Evolutionary conservation across 2,888 invertebrate species (phyloP).

Genomic region (Drosophila picticornis): DNA sequence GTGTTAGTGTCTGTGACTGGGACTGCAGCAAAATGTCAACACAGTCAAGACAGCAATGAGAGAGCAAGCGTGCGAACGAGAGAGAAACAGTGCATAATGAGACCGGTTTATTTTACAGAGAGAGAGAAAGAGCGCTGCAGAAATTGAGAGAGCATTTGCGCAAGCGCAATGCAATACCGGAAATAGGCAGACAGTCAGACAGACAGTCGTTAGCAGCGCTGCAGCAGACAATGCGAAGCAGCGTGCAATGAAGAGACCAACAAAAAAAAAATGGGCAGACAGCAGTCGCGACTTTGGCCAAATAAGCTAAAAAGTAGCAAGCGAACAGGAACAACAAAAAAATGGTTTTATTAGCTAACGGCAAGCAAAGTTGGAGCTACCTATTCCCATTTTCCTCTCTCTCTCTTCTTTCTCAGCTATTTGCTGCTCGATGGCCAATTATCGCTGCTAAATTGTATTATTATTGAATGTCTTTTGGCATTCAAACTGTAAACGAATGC

Average conservation of each 20-base stretch:
- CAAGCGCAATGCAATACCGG: constrained; percentile 70
- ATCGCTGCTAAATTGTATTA: constrained; percentile 78
- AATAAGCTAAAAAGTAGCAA: constrained; percentile 48
- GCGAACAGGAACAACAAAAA: constrained; percentile 40
- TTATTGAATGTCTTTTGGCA: constrained; percentile 66
- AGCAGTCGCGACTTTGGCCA: constrained; percentile 19
- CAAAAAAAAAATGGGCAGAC: constrained; percentile 21
- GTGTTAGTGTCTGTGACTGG: constrained; percentile 8
- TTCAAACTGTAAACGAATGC: constrained; percentile 21
- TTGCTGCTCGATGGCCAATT: constrained; percentile 66
- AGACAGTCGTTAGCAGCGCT: neutral
- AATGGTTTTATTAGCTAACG: constrained; percentile 37
- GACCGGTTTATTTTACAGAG: constrained; percentile 51
- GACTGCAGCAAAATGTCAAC: constrained; percentile 69
- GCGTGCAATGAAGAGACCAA: constrained; percentile 44
- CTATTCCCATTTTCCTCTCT: neutral
- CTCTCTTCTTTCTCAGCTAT: neutral
- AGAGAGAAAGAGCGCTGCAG: constrained; percentile 12
- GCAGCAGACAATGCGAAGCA: constrained; percentile 47
- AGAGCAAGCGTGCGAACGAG: constrained; percentile 32
- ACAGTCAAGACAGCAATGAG: constrained; percentile 35
- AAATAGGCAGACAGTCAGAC: constrained; percentile 43
- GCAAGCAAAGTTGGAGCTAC: constrained; percentile 27
- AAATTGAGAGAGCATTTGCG: constrained; percentile 45
- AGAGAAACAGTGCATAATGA: constrained; percentile 20